A percentile compares a stretch with the other conserved stretches of the same genome.
Conservation (phyloP, 1,140 invertebrate species). For the Trichonephila clavipes region DNA sequence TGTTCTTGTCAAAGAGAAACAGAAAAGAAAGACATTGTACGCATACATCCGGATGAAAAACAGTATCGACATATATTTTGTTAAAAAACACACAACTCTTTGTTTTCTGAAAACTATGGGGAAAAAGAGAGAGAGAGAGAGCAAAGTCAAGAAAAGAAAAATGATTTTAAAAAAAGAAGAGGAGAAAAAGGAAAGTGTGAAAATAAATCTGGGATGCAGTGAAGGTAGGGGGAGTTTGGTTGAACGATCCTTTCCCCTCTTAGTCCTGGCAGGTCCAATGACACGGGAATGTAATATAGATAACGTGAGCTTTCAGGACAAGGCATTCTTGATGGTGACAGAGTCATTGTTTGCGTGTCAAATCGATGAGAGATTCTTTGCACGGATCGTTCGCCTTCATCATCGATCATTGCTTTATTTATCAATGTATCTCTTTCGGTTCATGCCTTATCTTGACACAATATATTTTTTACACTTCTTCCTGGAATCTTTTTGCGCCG, state of each 20-base stretch:
- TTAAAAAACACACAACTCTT: slow-evolving; percentile 34
- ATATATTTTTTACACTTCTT: background rate
- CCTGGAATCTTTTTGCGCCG: background rate
- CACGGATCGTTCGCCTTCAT: slow-evolving; percentile 47
- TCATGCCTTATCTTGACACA: slow-evolving; percentile 6
- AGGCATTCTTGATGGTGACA: slow-evolving; percentile 68
- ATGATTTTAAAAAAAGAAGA: background rate
- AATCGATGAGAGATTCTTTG: slow-evolving; percentile 60
- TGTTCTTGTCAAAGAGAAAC: background rate
- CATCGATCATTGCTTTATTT: slow-evolving; percentile 71
- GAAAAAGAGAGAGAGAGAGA: background rate
- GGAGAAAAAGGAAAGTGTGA: background rate
- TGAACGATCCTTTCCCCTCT: background rate
- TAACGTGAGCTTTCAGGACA: slow-evolving; percentile 39
- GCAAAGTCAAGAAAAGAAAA: slow-evolving; percentile 24
- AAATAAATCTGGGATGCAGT: slow-evolving; percentile 4
- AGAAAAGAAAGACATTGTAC: background rate
- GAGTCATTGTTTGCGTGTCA: slow-evolving; percentile 69
- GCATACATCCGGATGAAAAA: background rate
- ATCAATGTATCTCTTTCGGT: slow-evolving; percentile 47
- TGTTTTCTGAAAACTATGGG: slow-evolving; percentile 17
- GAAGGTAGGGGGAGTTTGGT: background rate
- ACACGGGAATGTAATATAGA: slow-evolving; percentile 65
- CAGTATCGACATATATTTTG: background rate
- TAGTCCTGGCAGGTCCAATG: slow-evolving; percentile 32